These are phyloP conservation scores for Stegastes partitus DNA, from an alignment of 2,113 vertebrate species.

Conservation along the genomic window DNA sequence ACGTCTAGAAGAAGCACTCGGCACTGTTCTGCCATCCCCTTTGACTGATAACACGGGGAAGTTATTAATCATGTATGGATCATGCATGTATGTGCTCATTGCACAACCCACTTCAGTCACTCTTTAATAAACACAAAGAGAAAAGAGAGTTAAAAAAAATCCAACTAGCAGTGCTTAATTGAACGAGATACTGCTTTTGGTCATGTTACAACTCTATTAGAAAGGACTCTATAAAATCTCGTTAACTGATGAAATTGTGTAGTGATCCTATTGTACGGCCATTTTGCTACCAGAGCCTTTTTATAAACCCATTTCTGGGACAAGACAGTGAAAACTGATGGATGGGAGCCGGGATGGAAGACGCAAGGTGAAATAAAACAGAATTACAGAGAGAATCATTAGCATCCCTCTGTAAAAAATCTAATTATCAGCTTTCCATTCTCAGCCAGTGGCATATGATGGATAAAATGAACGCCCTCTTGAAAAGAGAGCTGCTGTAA, in stretches of 20 bases:
- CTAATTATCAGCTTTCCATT: slow-evolving; percentile 76
- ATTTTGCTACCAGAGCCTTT: neutral
- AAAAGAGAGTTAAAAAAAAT: neutral
- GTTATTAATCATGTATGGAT: slow-evolving; percentile 3
- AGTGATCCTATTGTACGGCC: slow-evolving; percentile 24
- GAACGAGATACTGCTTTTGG: slow-evolving; percentile 41
- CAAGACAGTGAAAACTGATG: slow-evolving; percentile 47
- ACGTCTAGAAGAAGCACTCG: too few species aligned
- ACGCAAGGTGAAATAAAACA: slow-evolving; percentile 61
- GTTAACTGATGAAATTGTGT: slow-evolving; percentile 32
- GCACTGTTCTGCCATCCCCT: too few species aligned
- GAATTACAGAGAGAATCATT: slow-evolving; percentile 67
- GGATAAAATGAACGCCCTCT: slow-evolving; percentile 38
- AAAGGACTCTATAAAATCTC: slow-evolving; percentile 32
- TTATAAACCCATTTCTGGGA: slow-evolving; percentile 23
- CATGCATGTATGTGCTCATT: neutral
- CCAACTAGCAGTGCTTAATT: slow-evolving; percentile 9
- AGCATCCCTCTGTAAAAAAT: slow-evolving; percentile 75
- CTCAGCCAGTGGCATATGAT: slow-evolving; percentile 57
- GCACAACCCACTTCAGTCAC: neutral
- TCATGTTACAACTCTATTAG: slow-evolving; percentile 20
- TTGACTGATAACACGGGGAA: too few species aligned
- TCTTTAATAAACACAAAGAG: neutral
- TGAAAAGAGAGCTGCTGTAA: slow-evolving; percentile 20
- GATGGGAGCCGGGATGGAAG: slow-evolving; percentile 30